Base-by-base conservation (phyloP, 2,888 invertebrate species). In the Caenorhabditis drosophilae region DNA sequence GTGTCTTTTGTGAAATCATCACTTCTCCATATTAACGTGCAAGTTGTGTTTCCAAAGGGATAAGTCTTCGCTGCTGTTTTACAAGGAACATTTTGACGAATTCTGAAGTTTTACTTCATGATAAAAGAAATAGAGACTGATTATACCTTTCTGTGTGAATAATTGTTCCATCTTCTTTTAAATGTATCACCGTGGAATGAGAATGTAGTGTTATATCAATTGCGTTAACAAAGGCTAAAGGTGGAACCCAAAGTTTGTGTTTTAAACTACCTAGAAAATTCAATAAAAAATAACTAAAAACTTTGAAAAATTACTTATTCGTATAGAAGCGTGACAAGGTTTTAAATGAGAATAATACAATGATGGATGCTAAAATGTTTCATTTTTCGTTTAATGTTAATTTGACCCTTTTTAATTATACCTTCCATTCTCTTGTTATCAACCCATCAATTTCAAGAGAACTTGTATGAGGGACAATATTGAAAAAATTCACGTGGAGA, bases 31-130 rank as follows among this genome's bases (percentile, higher is more conserved):
- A 38, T 20, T 25, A 59, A 42, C 4, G 48, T 48, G 35, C 71
- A 71, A 2, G 66, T 60, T 1, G 59, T 59, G 40, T 71, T 71
- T 3, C 68, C 59, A 22, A 71, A 71, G 16, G 68, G 71, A 16
- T 57, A 44, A 12, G 27, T 45, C 11, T 34, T 35, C 7, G 46
- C 35, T 15, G 53, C 35, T 0, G 53, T 48, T 9, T 46, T 27
- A 22, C 71, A 71, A 9, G 62, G 67, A 6, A 68, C 45, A 1
- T 25, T 15, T 34, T 54, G 51, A 9, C 38, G 31, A 7, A 67
- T 15, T 50, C 71, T 71, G 47, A 51, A 63, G 22, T n/a, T n/a
- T n/a, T n/a, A 23, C 6, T n/a, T 18, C 16, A 20, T 6, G 36
- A 9, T 7, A 16, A n/a, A 36, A n/a, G 45, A 16, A 27, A n/a